These are phyloP conservation scores for Macroramphosus scolopax DNA, from an alignment of 2,797 vertebrate species.

Conservation along the genomic window DNA sequence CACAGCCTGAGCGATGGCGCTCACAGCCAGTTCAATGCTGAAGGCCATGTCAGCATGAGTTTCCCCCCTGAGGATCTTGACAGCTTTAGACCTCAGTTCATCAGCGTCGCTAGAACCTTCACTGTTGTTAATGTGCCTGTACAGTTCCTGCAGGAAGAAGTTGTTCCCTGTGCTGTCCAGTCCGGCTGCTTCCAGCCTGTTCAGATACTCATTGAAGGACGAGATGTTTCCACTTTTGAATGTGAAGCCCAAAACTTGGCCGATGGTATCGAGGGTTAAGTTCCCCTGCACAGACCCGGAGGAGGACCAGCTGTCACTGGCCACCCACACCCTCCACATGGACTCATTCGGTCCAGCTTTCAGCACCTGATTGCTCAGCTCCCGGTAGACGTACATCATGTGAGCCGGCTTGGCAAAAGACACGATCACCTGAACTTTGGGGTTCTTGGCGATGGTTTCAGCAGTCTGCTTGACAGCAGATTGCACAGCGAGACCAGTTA, in stretches of 20 bases:
- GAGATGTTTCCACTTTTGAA: constrained; percentile 80
- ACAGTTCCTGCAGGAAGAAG: constrained; percentile 68
- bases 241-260: constrained; percentile 84
- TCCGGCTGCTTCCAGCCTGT: constrained; percentile 53
- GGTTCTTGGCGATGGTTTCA: constrained; percentile 76
- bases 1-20: constrained; percentile 81
- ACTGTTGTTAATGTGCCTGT: constrained; percentile 5
- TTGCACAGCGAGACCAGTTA: constrained; percentile 63
- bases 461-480: constrained; percentile 66
- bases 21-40: constrained; percentile 81
- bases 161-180: constrained; percentile 59
- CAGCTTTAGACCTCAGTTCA: constrained; percentile 4
- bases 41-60: constrained; percentile 66
- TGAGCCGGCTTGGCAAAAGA: constrained; percentile 82
- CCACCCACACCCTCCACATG: constrained; percentile 85
- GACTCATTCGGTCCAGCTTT: constrained; percentile 57
- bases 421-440: constrained; percentile 82
- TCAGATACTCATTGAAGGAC: constrained; percentile 77
- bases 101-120: neutral
- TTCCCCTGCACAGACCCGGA: constrained; percentile 67
- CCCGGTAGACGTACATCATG: constrained; percentile 75
- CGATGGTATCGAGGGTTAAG: constrained; percentile 74
- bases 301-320: constrained; percentile 86
- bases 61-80: constrained; percentile 41
- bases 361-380: constrained; percentile 63